Percentiles rank a stretch among this genome's conserved stretches.
phyloP scores from a whole-genome alignment of 92 coral and sea anemone genomes.

The Porites lobata region DNA sequence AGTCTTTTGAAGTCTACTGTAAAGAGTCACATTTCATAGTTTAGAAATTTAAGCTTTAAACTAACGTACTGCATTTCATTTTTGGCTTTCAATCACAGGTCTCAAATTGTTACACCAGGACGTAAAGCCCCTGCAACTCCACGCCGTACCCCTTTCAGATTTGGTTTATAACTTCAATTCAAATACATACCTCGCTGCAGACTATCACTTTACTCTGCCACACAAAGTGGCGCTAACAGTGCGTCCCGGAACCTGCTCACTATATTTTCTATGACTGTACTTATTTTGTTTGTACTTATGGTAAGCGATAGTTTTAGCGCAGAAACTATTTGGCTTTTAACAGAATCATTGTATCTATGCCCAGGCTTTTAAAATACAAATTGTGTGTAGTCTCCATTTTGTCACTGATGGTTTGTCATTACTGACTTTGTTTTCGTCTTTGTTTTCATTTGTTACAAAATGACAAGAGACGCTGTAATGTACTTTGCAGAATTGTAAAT shows the following conservation, averaged over 20 bases:
- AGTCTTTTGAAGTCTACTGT: no score
- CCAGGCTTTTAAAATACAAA: no score
- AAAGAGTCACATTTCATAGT: neutral
- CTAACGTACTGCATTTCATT: neutral
- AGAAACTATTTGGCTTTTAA: no score
- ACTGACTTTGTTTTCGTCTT: neutral
- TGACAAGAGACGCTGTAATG: neutral
- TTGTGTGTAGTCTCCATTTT: no score
- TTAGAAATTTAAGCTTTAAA: no score
- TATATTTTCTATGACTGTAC: no score
- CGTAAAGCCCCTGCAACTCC: slow-evolving; percentile 92
- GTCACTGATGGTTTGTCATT: no score
- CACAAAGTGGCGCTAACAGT: neutral
- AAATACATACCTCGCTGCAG: neutral
- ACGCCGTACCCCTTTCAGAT: slow-evolving; percentile 94
- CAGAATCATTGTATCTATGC: no score
- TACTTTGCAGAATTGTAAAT: slow-evolving; percentile 26
- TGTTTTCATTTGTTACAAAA: neutral
- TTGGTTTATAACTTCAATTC: slow-evolving; percentile 72
- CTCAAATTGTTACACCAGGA: slow-evolving; percentile 93
- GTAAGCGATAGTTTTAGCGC: no score
- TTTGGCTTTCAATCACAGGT: slow-evolving; percentile 50
- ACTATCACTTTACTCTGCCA: no score
- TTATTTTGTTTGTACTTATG: no score
- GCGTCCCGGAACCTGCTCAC: no score